Evolutionary conservation across 1,140 invertebrate species (phyloP), one percentile per base, ranked within the genome.

Genomic region (Pseudomyrmex sp.): DNA sequence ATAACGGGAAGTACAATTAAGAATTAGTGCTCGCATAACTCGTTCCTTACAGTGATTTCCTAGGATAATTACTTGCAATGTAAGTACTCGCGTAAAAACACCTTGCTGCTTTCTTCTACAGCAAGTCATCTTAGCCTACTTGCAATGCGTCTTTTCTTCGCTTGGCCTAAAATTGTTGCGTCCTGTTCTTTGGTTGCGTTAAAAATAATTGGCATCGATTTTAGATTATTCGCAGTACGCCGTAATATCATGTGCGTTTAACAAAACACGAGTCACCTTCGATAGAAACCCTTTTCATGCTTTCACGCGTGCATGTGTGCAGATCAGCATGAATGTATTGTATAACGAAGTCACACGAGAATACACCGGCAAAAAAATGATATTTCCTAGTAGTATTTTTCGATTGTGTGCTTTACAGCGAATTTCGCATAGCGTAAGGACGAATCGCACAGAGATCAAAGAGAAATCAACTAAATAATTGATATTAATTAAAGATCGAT

Each of bases 1-100:
- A 74, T 88, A 85, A 85, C 88, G 86, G 86, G 87, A 65, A 88
- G 54, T 85, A 83, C 63, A 85, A 83, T 77, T 88, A 88, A 88
- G 74, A 74, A 85, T 85, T 77, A 88, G 56, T 76, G 61, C 69
- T 62, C 73, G 83, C 83, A 80, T 72, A 80, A 35, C 80, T 89
- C 84, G 84, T 88, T 89, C 66, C 80, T 86, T 73, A 84, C 77
- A 82, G 73, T 76, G 82, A 88, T 65, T 87, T 83, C 76, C 66
- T 87, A 83, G 84, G 73, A 88, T 89, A 88, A 86, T 88, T 84
- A 89, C 70, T 79, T 89, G 72, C 66, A 86, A 82, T 69, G 82
- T 86, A 86, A 89, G 84, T 84, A 86, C 62, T 83, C 62, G 84
- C 61, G 77, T 59, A 69, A 35, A 35, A 59, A 68, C 18, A 35